A percentile compares a stretch with the other conserved stretches of the same genome.
phyloP scores from a whole-genome alignment of 2,888 invertebrate genomes.

The Cylloceria caligata region DNA sequence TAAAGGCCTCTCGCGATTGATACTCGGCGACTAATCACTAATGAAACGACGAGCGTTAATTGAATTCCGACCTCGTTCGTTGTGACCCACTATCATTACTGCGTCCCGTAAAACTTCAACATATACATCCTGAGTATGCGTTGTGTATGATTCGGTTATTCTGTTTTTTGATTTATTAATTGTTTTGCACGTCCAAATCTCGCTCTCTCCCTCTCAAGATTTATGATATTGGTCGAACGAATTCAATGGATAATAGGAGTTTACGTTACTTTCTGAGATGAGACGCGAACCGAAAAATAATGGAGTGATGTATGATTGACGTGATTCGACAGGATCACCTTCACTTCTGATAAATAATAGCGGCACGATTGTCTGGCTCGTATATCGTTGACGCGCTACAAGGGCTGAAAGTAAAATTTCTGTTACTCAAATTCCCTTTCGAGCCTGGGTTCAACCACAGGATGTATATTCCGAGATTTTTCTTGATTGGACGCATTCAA shows the following conservation, averaged over 20 bases:
- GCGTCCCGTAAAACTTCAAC: background rate
- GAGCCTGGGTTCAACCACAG: conserved; percentile 23
- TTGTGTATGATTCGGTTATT: conserved; percentile 22
- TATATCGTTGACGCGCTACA: conserved; percentile 10
- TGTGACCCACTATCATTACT: background rate
- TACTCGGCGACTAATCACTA: conserved; percentile 49
- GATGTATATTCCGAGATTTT: conserved; percentile 19
- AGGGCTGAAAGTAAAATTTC: conserved; percentile 48
- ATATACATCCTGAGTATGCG: background rate
- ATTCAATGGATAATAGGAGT: conserved; percentile 46
- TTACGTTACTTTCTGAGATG: conserved; percentile 12
- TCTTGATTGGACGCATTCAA: conserved; percentile 73
- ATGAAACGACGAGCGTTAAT: conserved; percentile 53
- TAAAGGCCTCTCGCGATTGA: conserved; percentile 49
- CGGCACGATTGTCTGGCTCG: background rate
- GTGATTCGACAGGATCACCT: conserved; percentile 54
- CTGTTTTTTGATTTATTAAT: conserved; percentile 8
- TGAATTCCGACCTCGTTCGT: conserved; percentile 32
- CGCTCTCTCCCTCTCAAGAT: conserved; percentile 26
- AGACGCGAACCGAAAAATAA: conserved; percentile 43
- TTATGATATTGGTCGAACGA: conserved; percentile 56
- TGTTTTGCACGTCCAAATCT: conserved; percentile 1
- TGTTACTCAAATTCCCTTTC: conserved; percentile 17
- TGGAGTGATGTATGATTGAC: conserved; percentile 55
- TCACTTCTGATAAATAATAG: conserved; percentile 58